Conservation (phyloP, 2,797 vertebrate species). For the Cyclura pinguis region DNA sequence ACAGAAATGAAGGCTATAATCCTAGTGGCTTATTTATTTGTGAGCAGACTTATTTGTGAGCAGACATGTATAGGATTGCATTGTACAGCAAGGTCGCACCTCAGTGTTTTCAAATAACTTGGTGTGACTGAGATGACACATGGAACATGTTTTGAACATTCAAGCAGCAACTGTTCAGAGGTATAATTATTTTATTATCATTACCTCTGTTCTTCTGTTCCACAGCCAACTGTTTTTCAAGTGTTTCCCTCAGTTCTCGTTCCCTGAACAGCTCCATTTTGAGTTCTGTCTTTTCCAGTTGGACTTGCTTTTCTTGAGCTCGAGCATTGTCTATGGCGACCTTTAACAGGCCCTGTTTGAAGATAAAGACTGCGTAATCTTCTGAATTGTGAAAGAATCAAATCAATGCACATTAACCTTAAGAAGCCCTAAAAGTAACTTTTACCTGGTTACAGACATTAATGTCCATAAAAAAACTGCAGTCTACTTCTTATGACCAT, state of each 20-base stretch:
- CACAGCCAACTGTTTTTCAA: constrained; percentile 98
- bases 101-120: constrained; percentile 82
- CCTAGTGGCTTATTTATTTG: not conserved
- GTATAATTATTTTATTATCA: not conserved
- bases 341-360: constrained; percentile 94
- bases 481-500: constrained; percentile 4
- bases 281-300: constrained; percentile 99
- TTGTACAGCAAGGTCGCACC: constrained; percentile 1
- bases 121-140: constrained; percentile 55
- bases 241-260: constrained; percentile 95
- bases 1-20: constrained; percentile 44
- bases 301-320: constrained; percentile 99
- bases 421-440: constrained; percentile 20
- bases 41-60: not conserved
- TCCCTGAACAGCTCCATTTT: constrained; percentile 99
- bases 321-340: constrained; percentile 99
- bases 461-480: not conserved
- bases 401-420: not conserved
- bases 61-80: not conserved
- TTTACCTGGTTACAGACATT: not conserved
- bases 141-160: not conserved
- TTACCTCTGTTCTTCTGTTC: constrained; percentile 99
- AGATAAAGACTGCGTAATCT: constrained; percentile 57
- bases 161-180: not conserved
- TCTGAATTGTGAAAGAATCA: constrained; percentile 35